These are phyloP conservation scores for Gambusia holbrooki DNA, from an alignment of 2,113 vertebrate genomes.

Conservation along the genomic window DNA sequence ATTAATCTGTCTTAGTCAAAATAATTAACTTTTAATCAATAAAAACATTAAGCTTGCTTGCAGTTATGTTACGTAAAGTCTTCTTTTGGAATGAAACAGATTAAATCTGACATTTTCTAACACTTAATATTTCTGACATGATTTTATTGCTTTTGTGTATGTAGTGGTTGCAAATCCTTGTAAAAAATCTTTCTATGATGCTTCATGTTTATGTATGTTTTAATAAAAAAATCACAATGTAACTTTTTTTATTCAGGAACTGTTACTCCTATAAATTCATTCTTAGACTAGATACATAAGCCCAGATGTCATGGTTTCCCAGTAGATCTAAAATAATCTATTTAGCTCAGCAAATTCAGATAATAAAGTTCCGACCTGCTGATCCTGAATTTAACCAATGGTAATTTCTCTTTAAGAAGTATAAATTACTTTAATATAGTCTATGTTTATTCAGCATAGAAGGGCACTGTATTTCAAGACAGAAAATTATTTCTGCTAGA, in stretches of 20 bases:
- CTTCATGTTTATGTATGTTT: too few relatives aligned
- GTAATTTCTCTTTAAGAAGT: background rate
- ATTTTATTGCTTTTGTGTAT: background rate
- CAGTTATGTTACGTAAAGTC: background rate
- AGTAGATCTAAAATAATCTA: background rate
- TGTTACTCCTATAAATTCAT: too few relatives aligned
- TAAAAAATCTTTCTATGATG: background rate
- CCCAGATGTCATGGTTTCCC: background rate
- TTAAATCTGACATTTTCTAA: background rate
- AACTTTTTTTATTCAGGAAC: background rate
- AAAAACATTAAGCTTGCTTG: background rate
- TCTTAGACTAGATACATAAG: too few relatives aligned
- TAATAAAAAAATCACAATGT: background rate
- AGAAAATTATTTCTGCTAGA: background rate
- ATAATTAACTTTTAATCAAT: background rate
- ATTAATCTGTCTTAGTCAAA: background rate
- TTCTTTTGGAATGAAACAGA: background rate
- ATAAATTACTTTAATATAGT: background rate
- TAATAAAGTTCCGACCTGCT: background rate
- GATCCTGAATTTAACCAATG: background rate
- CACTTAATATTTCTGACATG: background rate
- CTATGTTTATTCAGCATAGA: too few relatives aligned
- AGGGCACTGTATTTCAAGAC: background rate
- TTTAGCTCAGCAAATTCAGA: background rate
- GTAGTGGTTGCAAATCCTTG: background rate